Conservation (phyloP, 1,140 invertebrate genomes). For the Ceratina australensis region DNA sequence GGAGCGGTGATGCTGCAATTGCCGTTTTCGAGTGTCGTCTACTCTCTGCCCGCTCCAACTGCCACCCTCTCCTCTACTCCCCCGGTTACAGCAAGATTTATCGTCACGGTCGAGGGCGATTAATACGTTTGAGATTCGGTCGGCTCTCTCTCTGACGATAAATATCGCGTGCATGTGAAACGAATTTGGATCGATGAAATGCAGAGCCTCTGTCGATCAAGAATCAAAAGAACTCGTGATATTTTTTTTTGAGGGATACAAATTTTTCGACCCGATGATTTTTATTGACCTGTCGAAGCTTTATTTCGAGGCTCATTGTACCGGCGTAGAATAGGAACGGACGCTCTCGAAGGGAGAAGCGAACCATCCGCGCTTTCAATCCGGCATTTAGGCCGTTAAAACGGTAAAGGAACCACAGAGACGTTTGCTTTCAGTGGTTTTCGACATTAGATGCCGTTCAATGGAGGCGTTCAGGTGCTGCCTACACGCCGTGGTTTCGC, state of each 20-base stretch:
- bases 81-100: conserved; percentile 9
- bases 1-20: conserved; percentile 51
- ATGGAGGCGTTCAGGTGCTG: conserved; percentile 27
- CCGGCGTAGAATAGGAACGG: too few relatives aligned
- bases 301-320: too few relatives aligned
- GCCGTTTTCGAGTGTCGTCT: conserved; percentile 34
- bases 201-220: too few relatives aligned
- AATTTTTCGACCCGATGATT: too few relatives aligned
- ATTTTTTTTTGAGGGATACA: too few relatives aligned
- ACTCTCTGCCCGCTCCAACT: not conserved
- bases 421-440: conserved; percentile 22
- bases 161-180: not conserved
- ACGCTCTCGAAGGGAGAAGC: not conserved
- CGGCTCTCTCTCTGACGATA: not conserved
- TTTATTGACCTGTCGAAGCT: too few relatives aligned
- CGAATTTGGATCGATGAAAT: not conserved
- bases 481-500: conserved; percentile 17
- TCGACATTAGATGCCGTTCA: conserved; percentile 27
- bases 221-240: too few relatives aligned
- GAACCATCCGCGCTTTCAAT: conserved; percentile 14
- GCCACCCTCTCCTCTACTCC: too few relatives aligned
- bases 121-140: not conserved
- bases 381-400: not conserved
- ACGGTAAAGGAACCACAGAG: conserved; percentile 25
- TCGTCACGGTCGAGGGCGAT: conserved; percentile 4